A percentile compares a stretch with the other conserved stretches of the same genome.
Conservation (phyloP, 2,797 vertebrate species). For the Muscicapa comitata region DNA sequence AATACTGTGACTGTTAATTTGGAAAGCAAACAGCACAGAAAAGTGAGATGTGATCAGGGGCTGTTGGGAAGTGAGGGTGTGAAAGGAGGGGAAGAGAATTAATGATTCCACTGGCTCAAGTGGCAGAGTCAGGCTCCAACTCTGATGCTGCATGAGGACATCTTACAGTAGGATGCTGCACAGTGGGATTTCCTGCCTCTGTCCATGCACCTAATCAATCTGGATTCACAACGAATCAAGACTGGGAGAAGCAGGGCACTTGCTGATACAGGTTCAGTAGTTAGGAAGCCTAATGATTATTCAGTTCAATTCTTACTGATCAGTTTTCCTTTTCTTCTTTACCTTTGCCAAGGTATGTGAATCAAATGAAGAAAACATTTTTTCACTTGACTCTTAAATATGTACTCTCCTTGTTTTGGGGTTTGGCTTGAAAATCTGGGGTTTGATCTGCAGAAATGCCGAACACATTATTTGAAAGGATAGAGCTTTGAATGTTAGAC, state of each 20-base stretch:
- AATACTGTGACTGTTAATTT: background rate
- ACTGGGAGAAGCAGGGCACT: background rate
- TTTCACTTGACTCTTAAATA: background rate
- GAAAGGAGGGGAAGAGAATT: background rate
- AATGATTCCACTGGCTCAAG: background rate
- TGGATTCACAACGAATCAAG: background rate
- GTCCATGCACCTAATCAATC: background rate
- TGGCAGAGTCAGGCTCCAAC: background rate
- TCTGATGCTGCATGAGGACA: fast-evolving
- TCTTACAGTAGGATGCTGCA: background rate
- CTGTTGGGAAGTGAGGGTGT: background rate
- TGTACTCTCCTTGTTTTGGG: background rate
- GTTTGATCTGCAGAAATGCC: background rate
- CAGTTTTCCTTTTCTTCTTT: background rate
- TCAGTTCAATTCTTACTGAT: background rate
- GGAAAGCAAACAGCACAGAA: background rate
- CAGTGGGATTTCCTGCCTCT: background rate
- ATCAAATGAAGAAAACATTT: background rate
- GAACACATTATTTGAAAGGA: fast-evolving
- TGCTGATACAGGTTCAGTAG: background rate
- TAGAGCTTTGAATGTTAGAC: background rate
- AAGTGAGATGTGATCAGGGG: background rate
- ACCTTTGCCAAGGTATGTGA: background rate
- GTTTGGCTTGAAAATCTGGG: background rate
- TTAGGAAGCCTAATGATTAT: background rate